These are phyloP conservation scores for Smittia aterrima DNA, from an alignment of 2,888 invertebrate species.

Conservation along the genomic window DNA sequence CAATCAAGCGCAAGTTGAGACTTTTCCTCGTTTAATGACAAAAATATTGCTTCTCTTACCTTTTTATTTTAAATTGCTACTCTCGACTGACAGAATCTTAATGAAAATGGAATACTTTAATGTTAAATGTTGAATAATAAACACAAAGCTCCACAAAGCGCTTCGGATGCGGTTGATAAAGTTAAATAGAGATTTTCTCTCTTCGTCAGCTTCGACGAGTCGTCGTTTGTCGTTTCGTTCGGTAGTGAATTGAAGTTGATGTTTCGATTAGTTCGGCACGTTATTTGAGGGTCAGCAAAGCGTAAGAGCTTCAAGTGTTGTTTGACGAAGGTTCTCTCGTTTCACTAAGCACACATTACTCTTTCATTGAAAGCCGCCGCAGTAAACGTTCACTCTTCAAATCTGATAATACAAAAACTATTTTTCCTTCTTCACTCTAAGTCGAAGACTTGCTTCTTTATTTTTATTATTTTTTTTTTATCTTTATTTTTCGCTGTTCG, in stretches of 20 bases:
- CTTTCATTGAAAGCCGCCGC: neutral
- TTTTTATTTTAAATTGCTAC: constrained; percentile 37
- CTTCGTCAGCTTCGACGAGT: neutral
- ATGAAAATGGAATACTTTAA: constrained; percentile 14
- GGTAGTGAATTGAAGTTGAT: constrained; percentile 12
- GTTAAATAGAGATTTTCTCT: neutral
- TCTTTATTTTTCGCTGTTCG: neutral
- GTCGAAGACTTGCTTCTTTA: neutral
- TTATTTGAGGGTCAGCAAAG: constrained; percentile 33
- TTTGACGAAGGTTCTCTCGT: constrained; percentile 21
- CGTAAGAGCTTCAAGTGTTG: constrained; percentile 32
- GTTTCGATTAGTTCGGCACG: constrained; percentile 36
- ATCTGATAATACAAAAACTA: constrained; percentile 2
- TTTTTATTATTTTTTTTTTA: neutral
- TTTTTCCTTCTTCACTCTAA: neutral
- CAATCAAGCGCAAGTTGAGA: neutral
- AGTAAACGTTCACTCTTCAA: neutral
- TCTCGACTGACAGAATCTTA: constrained; percentile 10
- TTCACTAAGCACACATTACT: constrained; percentile 4
- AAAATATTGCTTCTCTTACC: constrained; percentile 24
- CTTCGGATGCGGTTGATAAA: constrained; percentile 8
- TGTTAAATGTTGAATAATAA: constrained; percentile 17
- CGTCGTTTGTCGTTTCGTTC: neutral
- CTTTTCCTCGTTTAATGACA: neutral
- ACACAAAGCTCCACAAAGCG: constrained; percentile 16